Evolutionary conservation across 2,888 invertebrate species (phyloP).

Genomic region (Lasioglossum leucozonium): DNA sequence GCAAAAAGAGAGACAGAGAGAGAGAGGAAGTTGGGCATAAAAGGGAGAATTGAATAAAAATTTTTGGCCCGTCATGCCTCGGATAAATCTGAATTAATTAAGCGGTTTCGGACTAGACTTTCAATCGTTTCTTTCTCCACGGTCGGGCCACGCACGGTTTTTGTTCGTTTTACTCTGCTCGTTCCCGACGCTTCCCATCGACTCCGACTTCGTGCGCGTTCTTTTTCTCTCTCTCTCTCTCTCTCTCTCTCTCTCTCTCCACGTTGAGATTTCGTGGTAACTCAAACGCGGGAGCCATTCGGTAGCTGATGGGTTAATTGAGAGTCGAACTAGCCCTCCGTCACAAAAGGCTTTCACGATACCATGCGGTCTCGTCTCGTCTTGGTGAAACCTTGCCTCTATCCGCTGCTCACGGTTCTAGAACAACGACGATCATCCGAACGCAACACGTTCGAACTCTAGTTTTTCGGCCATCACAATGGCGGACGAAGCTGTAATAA

Average conservation of each 20-base stretch:
- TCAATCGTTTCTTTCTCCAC: slow-evolving; percentile 57
- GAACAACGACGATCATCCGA: neutral
- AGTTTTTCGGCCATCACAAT: slow-evolving; percentile 26
- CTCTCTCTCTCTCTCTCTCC: slow-evolving; percentile 12
- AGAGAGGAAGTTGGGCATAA: slow-evolving; percentile 58
- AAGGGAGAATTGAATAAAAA: slow-evolving; percentile 78
- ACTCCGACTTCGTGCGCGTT: slow-evolving; percentile 47
- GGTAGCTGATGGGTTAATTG: slow-evolving; percentile 84
- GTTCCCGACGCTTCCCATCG: slow-evolving; percentile 38
- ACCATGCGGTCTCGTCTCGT: neutral
- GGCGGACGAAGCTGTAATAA: slow-evolving; percentile 76
- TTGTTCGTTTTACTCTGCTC: slow-evolving; percentile 40
- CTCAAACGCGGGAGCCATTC: slow-evolving; percentile 80
- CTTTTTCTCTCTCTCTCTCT: slow-evolving; percentile 41
- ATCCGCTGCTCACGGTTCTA: neutral
- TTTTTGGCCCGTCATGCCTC: slow-evolving; percentile 81
- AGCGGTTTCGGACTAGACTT: slow-evolving; percentile 79
- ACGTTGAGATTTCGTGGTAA: slow-evolving; percentile 73
- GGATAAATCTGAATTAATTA: slow-evolving; percentile 84
- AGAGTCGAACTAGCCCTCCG: slow-evolving; percentile 77
- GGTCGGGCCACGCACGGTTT: neutral
- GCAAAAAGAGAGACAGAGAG: slow-evolving; percentile 8
- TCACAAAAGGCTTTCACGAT: slow-evolving; percentile 75
- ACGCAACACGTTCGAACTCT: neutral
- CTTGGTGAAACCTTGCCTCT: neutral